These are phyloP conservation scores for Channa striata DNA, from an alignment of 2,797 vertebrate species.

Conservation along the genomic window DNA sequence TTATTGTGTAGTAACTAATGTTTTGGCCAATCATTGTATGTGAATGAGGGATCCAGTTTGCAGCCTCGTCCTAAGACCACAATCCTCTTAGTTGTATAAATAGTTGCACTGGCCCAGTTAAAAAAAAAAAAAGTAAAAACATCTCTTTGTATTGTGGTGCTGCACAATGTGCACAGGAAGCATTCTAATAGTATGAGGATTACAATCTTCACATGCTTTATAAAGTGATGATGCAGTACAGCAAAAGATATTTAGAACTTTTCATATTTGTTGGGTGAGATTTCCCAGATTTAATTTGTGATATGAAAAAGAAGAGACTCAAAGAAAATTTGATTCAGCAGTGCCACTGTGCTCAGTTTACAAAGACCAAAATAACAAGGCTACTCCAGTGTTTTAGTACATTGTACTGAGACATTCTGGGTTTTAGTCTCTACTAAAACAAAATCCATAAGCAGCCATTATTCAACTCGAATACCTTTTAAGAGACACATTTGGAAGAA, in stretches of 20 bases:
- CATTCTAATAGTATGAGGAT: not conserved
- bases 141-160: not conserved
- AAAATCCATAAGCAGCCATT: not conserved
- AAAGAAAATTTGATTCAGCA: too few relatives aligned
- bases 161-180: not conserved
- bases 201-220: not conserved
- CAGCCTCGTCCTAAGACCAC: not conserved
- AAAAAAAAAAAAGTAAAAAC: too few relatives aligned
- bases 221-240: not conserved
- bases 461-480: not conserved
- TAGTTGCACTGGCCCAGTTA: not conserved
- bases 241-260: conserved; percentile 5
- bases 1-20: too few relatives aligned
- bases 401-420: not conserved
- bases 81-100: conserved; percentile 1
- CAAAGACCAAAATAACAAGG: not conserved
- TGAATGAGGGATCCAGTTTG: not conserved
- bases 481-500: too few relatives aligned
- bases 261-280: not conserved
- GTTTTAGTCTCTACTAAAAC: not conserved
- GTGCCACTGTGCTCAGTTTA: not conserved
- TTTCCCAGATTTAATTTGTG: not conserved
- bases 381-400: not conserved
- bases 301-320: too few relatives aligned
- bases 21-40: too few relatives aligned